Conservation (phyloP, 2,888 invertebrate genomes). For the Zootermopsis nevadensis region DNA sequence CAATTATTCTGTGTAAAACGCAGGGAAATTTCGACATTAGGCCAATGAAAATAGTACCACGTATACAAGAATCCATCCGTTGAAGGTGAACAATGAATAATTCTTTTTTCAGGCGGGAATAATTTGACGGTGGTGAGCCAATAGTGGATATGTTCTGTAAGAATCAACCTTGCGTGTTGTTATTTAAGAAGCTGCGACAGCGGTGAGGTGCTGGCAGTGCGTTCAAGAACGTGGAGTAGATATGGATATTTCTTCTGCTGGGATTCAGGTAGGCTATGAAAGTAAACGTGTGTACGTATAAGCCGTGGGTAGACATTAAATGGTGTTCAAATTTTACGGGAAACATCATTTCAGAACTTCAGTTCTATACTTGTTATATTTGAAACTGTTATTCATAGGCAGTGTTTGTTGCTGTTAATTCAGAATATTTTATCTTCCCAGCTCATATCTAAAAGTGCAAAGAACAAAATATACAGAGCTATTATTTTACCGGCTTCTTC, state of each 20-base stretch:
- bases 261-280: neutral
- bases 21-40: neutral
- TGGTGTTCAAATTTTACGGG: too few species aligned
- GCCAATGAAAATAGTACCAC: neutral
- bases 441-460: too few species aligned
- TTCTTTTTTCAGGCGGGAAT: neutral
- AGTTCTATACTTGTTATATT: too few species aligned
- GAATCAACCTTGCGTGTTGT: neutral
- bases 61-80: neutral
- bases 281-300: too few species aligned
- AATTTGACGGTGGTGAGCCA: conserved; percentile 9
- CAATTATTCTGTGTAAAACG: neutral
- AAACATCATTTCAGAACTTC: too few species aligned
- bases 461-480: too few species aligned
- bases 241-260: neutral
- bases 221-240: neutral
- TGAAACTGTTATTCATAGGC: too few species aligned
- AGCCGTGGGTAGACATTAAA: too few species aligned
- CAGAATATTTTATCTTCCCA: too few species aligned
- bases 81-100: neutral
- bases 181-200: neutral
- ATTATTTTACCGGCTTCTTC: too few species aligned
- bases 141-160: neutral
- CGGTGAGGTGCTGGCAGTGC: neutral
- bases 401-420: too few species aligned